A percentile compares a stretch with the other conserved stretches of the same genome.
These are phyloP conservation scores for Patella caerulea DNA, from an alignment of 2,888 invertebrate genomes.

Conservation along the genomic window DNA sequence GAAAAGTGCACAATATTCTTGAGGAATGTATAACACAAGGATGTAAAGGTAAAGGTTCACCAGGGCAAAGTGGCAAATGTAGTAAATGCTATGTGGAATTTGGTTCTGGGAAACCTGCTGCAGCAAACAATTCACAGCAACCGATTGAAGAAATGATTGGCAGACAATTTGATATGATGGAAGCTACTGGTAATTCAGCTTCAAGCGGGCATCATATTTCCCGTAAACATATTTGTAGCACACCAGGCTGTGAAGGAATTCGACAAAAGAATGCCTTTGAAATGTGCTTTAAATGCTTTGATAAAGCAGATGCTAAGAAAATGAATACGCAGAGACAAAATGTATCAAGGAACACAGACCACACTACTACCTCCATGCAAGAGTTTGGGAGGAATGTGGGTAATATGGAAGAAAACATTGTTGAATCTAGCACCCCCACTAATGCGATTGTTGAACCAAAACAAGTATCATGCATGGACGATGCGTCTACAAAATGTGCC, in stretches of 20 bases:
- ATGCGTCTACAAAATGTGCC: constrained; percentile 47
- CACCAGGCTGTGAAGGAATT: constrained; percentile 41
- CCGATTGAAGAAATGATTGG: no score
- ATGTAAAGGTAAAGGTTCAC: constrained; percentile 4
- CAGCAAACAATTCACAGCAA: no score
- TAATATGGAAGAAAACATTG: constrained; percentile 3
- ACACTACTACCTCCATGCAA: not conserved
- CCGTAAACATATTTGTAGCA: constrained; percentile 42
- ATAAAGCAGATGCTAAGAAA: not conserved
- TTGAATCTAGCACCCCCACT: constrained; percentile 22
- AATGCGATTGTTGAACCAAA: constrained; percentile 32
- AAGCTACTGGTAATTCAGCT: not conserved
- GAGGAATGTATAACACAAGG: not conserved
- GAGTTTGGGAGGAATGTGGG: constrained; percentile 24
- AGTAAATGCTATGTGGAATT: constrained; percentile 11
- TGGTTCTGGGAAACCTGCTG: not conserved
- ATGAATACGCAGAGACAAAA: not conserved
- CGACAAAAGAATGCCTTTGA: constrained; percentile 27
- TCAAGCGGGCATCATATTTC: not conserved
- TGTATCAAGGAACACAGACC: not conserved
- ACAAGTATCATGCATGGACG: constrained; percentile 41
- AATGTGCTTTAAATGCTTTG: constrained; percentile 29
- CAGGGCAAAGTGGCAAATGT: constrained; percentile 8
- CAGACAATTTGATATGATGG: no score
- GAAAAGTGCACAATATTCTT: no score